Evolutionary conservation across 2,113 vertebrate genomes (phyloP), one percentile per base, ranked within the genome.

Genomic region (Drymodes brunneopygia): DNA sequence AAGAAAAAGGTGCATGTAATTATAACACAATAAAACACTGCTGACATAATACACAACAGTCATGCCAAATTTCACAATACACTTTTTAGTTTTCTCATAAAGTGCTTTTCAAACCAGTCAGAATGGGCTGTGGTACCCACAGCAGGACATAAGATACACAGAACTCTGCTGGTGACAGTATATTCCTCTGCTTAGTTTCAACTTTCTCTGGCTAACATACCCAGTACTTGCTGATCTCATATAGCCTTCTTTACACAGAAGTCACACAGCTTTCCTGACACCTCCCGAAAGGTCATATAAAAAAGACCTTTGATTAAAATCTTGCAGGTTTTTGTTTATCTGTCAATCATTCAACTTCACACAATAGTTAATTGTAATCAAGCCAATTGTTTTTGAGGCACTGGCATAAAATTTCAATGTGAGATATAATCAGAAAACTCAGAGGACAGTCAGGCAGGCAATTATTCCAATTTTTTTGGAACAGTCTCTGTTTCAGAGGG

Each of bases 321-420:
- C 56, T 61, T 61, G 28, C 31, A 79, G 47, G 35, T 53, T 81
- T 80, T 81, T 78, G 47, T 47, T 70, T 24, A 42, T 53, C 48
- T 48, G 45, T 67, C 58, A 61, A 23, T 84, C 47, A 57, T 38
- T 87, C 45, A 78, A 12, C 64, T 84, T 81, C 35, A 69, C 18
- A 15, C 7, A 29, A 23, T 3, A 27, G n/a, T 80, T 67, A 40
- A 44, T 31, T 0, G 0, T 24, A 57, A 85, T 66, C 28, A 61
- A 74, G 38, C 18, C 31, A 42, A 61, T 7, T 70, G 31, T 53
- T 94, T 62, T 38, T 11, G 20, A 71, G 28, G 71, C 22, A 58
- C 14, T 27, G 18, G 53, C 29, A 48, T 9, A 47, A 61, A 56
- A 51, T 70, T 48, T 38, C 40, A 71, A 29, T 29, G 6, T 47